A percentile compares a stretch with the other conserved stretches of the same genome.
These are phyloP conservation scores for Sipunculus nudus DNA, from an alignment of 2,888 invertebrate genomes.

Conservation along the genomic window DNA sequence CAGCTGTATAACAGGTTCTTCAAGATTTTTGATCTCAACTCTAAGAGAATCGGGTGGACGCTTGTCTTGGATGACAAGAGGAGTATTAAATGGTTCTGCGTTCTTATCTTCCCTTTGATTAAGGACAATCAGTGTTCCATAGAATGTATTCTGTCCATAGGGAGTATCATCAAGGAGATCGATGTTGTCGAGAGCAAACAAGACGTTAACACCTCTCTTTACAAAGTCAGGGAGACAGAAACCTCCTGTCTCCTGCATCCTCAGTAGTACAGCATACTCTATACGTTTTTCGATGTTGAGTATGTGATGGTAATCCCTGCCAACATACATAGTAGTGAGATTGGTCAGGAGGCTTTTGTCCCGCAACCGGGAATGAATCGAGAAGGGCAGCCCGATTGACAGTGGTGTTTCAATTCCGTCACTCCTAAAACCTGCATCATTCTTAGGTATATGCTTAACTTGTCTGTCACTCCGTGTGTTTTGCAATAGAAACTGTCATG, in stretches of 20 bases:
- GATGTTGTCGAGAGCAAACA: constrained; percentile 32
- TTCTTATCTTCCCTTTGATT: constrained; percentile 18
- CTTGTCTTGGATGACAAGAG: constrained; percentile 22
- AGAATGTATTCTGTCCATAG: constrained; percentile 4
- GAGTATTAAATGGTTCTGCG: constrained; percentile 24
- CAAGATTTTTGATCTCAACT: constrained; percentile 9
- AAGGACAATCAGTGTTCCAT: constrained; percentile 20
- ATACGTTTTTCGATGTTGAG: constrained; percentile 14
- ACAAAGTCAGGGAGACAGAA: constrained; percentile 30
- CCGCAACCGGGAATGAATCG: constrained; percentile 9
- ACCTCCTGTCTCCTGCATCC: constrained; percentile 9
- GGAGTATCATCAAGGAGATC: constrained; percentile 27
- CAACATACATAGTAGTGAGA: constrained; percentile 14
- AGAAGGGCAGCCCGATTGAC: constrained; percentile 7
- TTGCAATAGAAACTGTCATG: constrained; percentile 26
- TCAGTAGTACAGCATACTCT: constrained; percentile 18
- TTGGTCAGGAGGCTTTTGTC: constrained; percentile 8
- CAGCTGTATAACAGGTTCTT: constrained; percentile 15
- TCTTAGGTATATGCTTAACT: constrained; percentile 23
- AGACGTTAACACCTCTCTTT: constrained; percentile 25
- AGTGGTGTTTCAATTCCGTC: constrained; percentile 17
- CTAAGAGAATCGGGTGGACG: constrained; percentile 6
- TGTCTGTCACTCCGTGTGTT: constrained; percentile 20
- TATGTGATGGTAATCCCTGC: constrained; percentile 11
- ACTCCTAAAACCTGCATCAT: constrained; percentile 14